These are phyloP conservation scores for Oligia fasciuncula DNA, from an alignment of 2,888 invertebrate species.

Conservation along the genomic window DNA sequence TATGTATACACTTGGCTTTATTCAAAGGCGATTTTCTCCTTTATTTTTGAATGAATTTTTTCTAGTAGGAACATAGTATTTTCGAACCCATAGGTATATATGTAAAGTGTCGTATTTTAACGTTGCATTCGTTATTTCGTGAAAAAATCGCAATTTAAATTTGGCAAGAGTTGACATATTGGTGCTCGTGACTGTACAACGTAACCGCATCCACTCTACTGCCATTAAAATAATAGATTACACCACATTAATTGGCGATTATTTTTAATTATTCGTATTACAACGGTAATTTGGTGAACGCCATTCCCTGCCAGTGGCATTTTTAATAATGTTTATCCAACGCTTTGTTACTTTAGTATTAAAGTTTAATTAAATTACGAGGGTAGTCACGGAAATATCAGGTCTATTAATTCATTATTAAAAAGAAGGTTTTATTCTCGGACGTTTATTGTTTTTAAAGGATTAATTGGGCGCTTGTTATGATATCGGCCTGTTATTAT, in stretches of 20 bases:
- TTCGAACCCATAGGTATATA: too few species aligned
- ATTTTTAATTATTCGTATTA: constrained; percentile 71
- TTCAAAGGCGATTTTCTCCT: too few species aligned
- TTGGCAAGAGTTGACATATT: too few species aligned
- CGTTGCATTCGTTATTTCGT: too few species aligned
- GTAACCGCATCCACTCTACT: constrained; percentile 46
- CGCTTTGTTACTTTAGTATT: constrained; percentile 72
- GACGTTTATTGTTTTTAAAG: constrained; percentile 20
- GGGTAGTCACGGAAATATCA: constrained; percentile 48
- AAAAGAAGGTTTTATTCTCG: constrained; percentile 7
- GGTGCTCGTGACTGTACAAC: not conserved
- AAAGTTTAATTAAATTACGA: constrained; percentile 74
- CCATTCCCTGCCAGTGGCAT: constrained; percentile 58
- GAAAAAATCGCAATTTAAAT: too few species aligned
- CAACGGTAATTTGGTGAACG: constrained; percentile 55
- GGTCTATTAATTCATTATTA: constrained; percentile 24
- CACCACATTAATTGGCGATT: constrained; percentile 68
- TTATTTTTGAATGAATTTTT: too few species aligned
- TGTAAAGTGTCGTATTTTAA: too few species aligned
- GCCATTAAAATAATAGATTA: constrained; percentile 66
- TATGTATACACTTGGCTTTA: too few species aligned
- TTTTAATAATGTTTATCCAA: constrained; percentile 79
- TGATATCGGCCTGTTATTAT: not conserved
- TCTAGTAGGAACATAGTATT: too few species aligned
- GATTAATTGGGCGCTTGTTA: constrained; percentile 9